Base-by-base conservation (phyloP, 2,888 invertebrate species). In the Notodonta dromedarius region DNA sequence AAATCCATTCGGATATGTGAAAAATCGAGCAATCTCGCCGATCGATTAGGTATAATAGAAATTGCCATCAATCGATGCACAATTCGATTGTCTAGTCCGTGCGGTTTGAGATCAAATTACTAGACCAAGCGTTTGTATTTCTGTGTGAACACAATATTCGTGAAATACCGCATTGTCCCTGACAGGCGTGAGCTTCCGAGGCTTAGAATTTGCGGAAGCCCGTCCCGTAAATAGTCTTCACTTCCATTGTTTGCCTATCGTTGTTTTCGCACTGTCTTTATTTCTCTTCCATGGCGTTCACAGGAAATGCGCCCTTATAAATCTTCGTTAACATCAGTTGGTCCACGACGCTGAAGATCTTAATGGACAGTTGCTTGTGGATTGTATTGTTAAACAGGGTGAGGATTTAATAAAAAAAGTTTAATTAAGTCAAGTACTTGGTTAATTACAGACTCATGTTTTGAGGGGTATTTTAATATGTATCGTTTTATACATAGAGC, bases 161-260 rank as follows among this genome's bases (percentile, higher is more conserved):
- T 39, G 12, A n/a, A 40, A 40, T 40, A 55, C 40, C 40, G 32
- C 14, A 14, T 55, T 40, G 9, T 55, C 14, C 8, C 40, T 14
- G 54, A 13, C 54, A 16, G 54, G 11, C 35, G 8, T n/a, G 42
- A 16, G 16, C 14, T 44, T 44, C 56, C 44, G 14, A 9, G 24
- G 16, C 24, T 56, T 56, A 44, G 24, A 56, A 24, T 44, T 44
- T 42, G 14, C 44, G 44, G 40, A 24, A 56, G 42, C 44, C 2
- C 24, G 44, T 56, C 44, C 56, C 24, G 56, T 44, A 44, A 56
- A 56, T 16, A 44, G 2, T 5, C 8, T 6, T 16, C 44, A 44
- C 16, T 35, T 24, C 12, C 44, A 56, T 56, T 56, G 44, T 56
- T 56, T 4, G n/a, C 16, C 16, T 39, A 44, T 14, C 44, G 56